These are phyloP conservation scores for Cariama cristata DNA, from an alignment of 2,113 vertebrate species.

Conservation along the genomic window DNA sequence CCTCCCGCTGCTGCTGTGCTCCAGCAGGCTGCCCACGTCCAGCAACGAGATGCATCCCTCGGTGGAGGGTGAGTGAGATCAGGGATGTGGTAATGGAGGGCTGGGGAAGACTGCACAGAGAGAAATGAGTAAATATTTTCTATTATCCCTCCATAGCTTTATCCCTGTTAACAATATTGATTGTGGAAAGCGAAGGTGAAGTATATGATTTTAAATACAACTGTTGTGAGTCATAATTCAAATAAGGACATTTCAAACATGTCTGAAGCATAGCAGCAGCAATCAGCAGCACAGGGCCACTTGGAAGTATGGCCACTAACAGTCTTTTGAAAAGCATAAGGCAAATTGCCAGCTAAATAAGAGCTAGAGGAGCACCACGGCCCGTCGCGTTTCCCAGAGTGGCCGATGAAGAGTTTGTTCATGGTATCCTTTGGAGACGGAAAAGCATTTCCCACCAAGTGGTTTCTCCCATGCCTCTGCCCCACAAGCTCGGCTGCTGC, in stretches of 20 bases:
- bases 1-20: not conserved
- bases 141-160: conserved; percentile 9
- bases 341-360: not conserved
- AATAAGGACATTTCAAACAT: conserved; percentile 14
- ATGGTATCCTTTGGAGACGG: not conserved
- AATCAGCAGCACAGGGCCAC: not conserved
- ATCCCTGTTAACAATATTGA: conserved; percentile 35
- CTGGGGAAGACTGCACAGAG: not conserved
- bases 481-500: not conserved
- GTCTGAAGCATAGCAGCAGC: not conserved
- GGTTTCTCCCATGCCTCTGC: not conserved
- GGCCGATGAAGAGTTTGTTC: not conserved
- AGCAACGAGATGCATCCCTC: not conserved
- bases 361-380: not conserved
- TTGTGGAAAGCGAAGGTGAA: conserved; percentile 32
- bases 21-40: fast-evolving
- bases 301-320: not conserved
- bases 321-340: not conserved
- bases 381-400: not conserved
- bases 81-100: not conserved
- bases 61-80: fast-evolving
- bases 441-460: not conserved
- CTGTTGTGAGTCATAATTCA: conserved; percentile 23
- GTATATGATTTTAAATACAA: conserved; percentile 40
- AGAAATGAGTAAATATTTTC: conserved; percentile 26